A percentile compares a stretch with the other conserved stretches of the same genome.
Conservation (phyloP, 2,888 invertebrate species). For the Pristionchus entomophagus region DNA sequence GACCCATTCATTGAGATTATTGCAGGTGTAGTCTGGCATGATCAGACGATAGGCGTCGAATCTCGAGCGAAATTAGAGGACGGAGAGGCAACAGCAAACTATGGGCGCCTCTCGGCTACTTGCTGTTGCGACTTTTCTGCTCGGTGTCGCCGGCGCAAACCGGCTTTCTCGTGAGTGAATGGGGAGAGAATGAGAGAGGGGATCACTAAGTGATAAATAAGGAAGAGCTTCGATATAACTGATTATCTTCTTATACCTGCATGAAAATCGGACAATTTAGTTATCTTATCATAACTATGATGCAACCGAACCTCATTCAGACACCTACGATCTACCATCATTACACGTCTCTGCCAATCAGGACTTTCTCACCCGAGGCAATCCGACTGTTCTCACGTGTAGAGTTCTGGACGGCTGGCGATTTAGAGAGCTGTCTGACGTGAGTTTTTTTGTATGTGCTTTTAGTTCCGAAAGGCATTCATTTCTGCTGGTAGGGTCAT, state of each 20-base stretch:
- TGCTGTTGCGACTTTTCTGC: not conserved
- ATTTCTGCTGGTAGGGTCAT: too few species aligned
- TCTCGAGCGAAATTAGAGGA: too few species aligned
- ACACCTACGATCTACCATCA: conserved; percentile 63
- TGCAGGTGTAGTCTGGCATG: conserved; percentile 37
- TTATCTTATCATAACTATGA: too few species aligned
- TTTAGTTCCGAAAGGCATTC: too few species aligned
- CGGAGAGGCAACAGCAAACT: too few species aligned
- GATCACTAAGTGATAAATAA: not conserved
- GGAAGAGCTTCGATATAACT: too few species aligned
- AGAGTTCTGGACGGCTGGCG: conserved; percentile 60
- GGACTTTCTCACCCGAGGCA: conserved; percentile 56
- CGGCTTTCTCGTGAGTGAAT: conserved; percentile 17
- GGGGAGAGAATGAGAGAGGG: not conserved
- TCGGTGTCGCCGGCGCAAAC: not conserved
- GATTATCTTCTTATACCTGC: too few species aligned
- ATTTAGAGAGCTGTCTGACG: conserved; percentile 48
- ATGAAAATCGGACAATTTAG: not conserved
- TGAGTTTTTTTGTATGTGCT: not conserved
- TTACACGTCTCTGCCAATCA: conserved; percentile 59
- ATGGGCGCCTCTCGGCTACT: not conserved
- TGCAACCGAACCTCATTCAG: not conserved
- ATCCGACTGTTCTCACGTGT: conserved; percentile 59
- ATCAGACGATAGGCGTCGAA: conserved; percentile 15
- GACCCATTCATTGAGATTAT: not conserved